phyloP scores from a whole-genome alignment of 2,797 vertebrate genomes.

The Myripristis jacobus region DNA sequence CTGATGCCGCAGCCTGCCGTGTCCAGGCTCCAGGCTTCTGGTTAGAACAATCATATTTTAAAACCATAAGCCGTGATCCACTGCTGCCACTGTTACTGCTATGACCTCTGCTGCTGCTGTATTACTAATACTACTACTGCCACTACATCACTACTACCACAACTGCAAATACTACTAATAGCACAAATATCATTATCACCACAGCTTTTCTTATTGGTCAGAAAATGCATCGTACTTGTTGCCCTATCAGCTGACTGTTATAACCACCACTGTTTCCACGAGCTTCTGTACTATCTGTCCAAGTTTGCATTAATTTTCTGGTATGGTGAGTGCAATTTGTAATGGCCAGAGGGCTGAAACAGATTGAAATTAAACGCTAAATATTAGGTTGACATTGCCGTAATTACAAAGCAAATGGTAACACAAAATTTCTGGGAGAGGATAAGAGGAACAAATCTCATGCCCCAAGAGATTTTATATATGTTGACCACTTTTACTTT shows the following conservation, averaged over 20 bases:
- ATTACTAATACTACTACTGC: neutral
- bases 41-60: conserved; percentile 38
- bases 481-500: no score
- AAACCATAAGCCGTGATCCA: conserved; percentile 29
- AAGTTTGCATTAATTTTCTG: neutral
- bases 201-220: no score
- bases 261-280: neutral
- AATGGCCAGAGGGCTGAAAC: neutral
- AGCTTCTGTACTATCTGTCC: neutral
- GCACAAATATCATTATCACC: no score
- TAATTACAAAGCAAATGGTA: neutral
- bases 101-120: neutral
- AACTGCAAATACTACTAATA: neutral
- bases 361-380: neutral
- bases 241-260: no score
- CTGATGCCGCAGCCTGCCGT: conserved; percentile 46
- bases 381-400: neutral
- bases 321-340: neutral
- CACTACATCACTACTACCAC: neutral
- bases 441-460: no score
- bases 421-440: no score
- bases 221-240: no score
- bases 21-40: conserved; percentile 38
- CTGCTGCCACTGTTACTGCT: neutral
- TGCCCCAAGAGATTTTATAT: no score